Evolutionary conservation across 1,140 invertebrate genomes (phyloP), one percentile per base, ranked within the genome.

Genomic region (Drosophila kepulauana): DNA sequence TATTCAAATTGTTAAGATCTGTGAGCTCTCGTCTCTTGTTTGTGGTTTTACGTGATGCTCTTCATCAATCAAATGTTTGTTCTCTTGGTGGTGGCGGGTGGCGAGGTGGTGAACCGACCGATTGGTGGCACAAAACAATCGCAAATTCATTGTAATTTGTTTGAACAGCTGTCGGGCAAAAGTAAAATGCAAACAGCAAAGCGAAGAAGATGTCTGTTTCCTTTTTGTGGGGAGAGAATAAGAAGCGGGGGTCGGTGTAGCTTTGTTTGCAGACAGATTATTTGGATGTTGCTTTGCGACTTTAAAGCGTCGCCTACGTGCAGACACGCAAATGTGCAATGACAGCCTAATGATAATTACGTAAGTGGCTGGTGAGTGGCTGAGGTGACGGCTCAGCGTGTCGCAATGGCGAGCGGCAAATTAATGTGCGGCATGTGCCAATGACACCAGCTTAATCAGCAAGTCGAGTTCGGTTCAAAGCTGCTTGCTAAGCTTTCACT

Each of bases 61-160:
- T 78, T 82, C 82, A 88, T 87, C 82, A 87, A 87, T 87, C 82
- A 87, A 88, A 88, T 88, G 84, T 87, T 84, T 70, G 75, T 78
- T 25, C 33, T 73, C 41, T 15, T 11, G 56, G 1, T 16, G 48
- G 41, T 16, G n/a, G 33, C 11, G 33, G 5, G 15, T n/a, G n/a
- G n/a, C n/a, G n/a, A 8, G 16, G n/a, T 16, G 16, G 38, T 10
- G 35, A 2, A n/a, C 6, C 4, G 4, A 28, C 11, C 45, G 25
- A 20, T 58, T 13, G 63, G 30, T 15, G 25, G 51, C 54, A 33
- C 69, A 69, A 62, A 86, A 86, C 82, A 87, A 88, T 82, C 87
- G 82, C 77, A 75, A 82, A 82, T 88, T 88, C 78, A 88, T 88
- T 87, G 79, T 87, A 88, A 88, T 87, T 87, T 88, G 73, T 87